A percentile compares a stretch with the other conserved stretches of the same genome.
phyloP scores from a whole-genome alignment of 2,888 invertebrate genomes.

The Timema podura region DNA sequence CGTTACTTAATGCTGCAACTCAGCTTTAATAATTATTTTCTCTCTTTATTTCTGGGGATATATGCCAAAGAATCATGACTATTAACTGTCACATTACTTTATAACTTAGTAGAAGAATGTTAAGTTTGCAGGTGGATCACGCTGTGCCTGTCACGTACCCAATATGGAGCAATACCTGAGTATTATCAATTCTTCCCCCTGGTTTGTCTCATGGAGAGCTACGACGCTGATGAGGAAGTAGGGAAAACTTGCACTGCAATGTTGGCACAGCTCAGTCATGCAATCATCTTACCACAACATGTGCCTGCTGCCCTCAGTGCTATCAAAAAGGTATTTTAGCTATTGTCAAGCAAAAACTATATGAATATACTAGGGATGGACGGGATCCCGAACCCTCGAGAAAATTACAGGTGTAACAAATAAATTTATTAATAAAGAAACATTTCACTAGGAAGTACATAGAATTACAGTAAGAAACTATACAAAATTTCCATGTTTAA shows the following conservation, averaged over 20 bases:
- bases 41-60: too few relatives aligned
- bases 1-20: too few relatives aligned
- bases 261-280: constrained; percentile 64
- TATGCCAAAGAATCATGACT: constrained; percentile 20
- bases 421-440: too few relatives aligned
- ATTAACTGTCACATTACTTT: constrained; percentile 23
- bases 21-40: too few relatives aligned
- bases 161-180: constrained; percentile 49
- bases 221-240: constrained; percentile 74
- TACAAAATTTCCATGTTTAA: too few relatives aligned
- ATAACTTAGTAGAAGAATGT: constrained; percentile 21
- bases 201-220: constrained; percentile 71
- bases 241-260: constrained; percentile 61
- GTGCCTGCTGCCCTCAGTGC: constrained; percentile 57
- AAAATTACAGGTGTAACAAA: too few relatives aligned
- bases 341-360: too few relatives aligned
- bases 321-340: constrained; percentile 48
- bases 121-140: constrained; percentile 48
- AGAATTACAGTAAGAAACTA: too few relatives aligned
- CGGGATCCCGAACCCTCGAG: too few relatives aligned
- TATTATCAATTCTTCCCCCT: constrained; percentile 58
- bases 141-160: constrained; percentile 42
- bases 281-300: constrained; percentile 54
- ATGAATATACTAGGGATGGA: too few relatives aligned
- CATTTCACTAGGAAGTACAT: too few relatives aligned